Conservation (phyloP, 1,140 invertebrate species). For the Hirudo medicinalis region DNA sequence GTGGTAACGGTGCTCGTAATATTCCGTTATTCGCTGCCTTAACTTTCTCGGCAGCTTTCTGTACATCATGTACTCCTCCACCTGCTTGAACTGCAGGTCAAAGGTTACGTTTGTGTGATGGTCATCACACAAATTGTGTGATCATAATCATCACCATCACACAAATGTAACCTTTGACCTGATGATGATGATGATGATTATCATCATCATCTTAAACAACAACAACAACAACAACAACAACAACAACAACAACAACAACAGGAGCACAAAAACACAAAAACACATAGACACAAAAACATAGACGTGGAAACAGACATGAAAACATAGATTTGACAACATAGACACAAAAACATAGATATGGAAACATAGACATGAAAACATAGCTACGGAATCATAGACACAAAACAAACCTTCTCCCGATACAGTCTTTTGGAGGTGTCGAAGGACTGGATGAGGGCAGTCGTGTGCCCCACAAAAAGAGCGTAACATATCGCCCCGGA, state of each 20-base stretch:
- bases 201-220: too few relatives aligned
- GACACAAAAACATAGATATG: background rate
- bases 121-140: too few relatives aligned
- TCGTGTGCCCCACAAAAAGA: constrained; percentile 91
- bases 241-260: constrained; percentile 9
- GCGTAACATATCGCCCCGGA: constrained; percentile 75
- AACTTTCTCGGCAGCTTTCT: constrained; percentile 86
- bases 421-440: constrained; percentile 93
- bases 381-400: too few relatives aligned
- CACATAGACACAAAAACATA: too few relatives aligned
- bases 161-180: too few relatives aligned
- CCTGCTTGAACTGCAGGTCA: constrained; percentile 79
- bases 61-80: constrained; percentile 98
- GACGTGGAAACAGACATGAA: background rate
- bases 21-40: constrained; percentile 87
- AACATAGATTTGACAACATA: background rate
- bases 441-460: constrained; percentile 92
- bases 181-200: too few relatives aligned
- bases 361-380: too few relatives aligned
- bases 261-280: background rate
- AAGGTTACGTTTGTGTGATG: background rate
- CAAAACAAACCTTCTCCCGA: constrained; percentile 75
- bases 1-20: constrained; percentile 95
- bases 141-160: too few relatives aligned
- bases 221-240: background rate